Evolutionary conservation across 2,888 invertebrate species (phyloP), one percentile per base, ranked within the genome.

Genomic region (Himalopsyche japonica): DNA sequence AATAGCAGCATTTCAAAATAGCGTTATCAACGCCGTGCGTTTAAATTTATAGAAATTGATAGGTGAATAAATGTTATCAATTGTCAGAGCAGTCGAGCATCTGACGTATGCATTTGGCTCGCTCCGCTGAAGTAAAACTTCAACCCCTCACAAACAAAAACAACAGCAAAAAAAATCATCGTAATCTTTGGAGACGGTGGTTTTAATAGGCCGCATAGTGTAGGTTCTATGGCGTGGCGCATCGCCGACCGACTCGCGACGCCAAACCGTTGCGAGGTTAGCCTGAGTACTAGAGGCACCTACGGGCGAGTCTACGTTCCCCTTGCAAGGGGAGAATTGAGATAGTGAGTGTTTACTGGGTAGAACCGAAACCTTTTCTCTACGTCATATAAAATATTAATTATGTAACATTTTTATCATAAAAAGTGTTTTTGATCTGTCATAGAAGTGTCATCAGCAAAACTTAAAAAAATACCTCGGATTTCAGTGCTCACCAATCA

Each of bases 211-310:
- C 57, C n/a, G 57, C 20, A 57, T 24, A 57, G 57, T 7, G 57
- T 24, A 57, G 57, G 57, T 20, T 57, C 57, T 57, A 57, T 57
- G 57, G 57, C 57, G 57, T 57, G 79, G 79, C 76, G 79, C 82
- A 90, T 85, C 88, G 87, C 91, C 92, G 91, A 92, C 91, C 91
- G 87, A 80, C 91, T 81, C 84, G 57, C 86, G 81, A 27, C 47
- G 82, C 82, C 82, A 79, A 30, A 83, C 83, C 76, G 47, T 81
- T 82, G 86, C 91, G 92, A 91, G 91, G 91, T 91, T 91, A 90
- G 90, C 89, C 90, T 90, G 90, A 89, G 89, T 89, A 90, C 90
- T 90, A 90, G 90, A 90, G 91, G 91, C 91, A 91, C 91, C 90
- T 90, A 90, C 89, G 89, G 89, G 85, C 87, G 88, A 88, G 86